A percentile compares a stretch with the other conserved stretches of the same genome.
Conservation (phyloP, 2,113 vertebrate species). For the Formicarius rufipectus region DNA sequence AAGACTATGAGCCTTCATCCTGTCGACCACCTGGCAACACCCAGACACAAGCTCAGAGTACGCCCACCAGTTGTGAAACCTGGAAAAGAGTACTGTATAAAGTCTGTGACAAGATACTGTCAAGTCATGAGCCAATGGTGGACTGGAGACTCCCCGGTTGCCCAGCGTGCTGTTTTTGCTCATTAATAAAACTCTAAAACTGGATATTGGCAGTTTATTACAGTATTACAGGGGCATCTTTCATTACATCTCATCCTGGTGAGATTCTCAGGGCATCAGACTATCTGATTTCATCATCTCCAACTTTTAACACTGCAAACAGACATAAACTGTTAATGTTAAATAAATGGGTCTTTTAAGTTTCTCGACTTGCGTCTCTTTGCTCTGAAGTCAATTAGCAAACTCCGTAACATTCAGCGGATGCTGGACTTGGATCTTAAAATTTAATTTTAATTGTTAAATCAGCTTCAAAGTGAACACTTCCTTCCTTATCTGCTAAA, state of each 20-base stretch:
- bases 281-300: neutral
- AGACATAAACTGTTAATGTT: neutral
- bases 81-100: too few relatives aligned
- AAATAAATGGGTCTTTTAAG: neutral
- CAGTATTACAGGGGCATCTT: neutral
- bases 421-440: neutral
- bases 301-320: neutral
- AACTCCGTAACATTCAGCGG: neutral
- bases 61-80: too few relatives aligned
- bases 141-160: too few relatives aligned
- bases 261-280: neutral
- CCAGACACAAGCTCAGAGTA: too few relatives aligned
- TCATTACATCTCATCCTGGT: too few relatives aligned
- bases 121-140: too few relatives aligned
- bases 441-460: constrained; percentile 5
- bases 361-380: neutral
- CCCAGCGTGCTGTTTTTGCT: too few relatives aligned
- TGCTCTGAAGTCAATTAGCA: neutral
- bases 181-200: too few relatives aligned
- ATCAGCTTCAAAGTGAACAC: neutral
- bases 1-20: too few relatives aligned
- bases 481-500: neutral
- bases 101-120: too few relatives aligned
- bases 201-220: too few relatives aligned
- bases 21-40: too few relatives aligned